These are phyloP conservation scores for Tragelaphus imberbis DNA, from an alignment of 2,113 vertebrate genomes.

Conservation along the genomic window DNA sequence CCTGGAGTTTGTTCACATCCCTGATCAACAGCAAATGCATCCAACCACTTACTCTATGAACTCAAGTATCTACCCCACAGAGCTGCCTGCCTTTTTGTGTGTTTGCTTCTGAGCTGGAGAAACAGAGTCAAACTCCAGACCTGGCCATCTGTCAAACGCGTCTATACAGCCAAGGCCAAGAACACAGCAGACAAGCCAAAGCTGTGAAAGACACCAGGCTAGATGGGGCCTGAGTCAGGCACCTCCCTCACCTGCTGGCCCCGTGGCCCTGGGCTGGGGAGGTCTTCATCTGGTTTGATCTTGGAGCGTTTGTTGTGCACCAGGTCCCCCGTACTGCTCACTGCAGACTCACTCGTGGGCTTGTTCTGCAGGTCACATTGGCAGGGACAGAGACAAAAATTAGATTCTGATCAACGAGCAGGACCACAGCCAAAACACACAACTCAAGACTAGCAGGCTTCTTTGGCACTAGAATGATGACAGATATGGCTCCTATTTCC, in stretches of 20 bases:
- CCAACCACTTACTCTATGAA: background rate
- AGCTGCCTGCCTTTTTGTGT: background rate
- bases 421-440: background rate
- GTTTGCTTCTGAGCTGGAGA: background rate
- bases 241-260: conserved; percentile 85
- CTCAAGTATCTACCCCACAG: background rate
- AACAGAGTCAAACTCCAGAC: background rate
- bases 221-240: background rate
- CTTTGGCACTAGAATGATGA: background rate
- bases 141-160: background rate
- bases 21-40: background rate
- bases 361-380: conserved; percentile 83
- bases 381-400: conserved; percentile 64
- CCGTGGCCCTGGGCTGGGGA: conserved; percentile 87
- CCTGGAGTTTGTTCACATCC: background rate
- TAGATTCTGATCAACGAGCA: conserved; percentile 42
- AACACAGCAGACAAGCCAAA: background rate
- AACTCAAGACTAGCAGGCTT: background rate
- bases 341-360: conserved; percentile 96
- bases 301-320: conserved; percentile 98
- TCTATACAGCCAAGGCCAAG: too few species aligned
- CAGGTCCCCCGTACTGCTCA: conserved; percentile 97
- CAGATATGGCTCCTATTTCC: background rate
- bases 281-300: conserved; percentile 93
- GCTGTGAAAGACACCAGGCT: background rate